Evolutionary conservation across 2,113 vertebrate genomes (phyloP), one percentile per base, ranked within the genome.

Genomic region (Miniopterus natalensis): DNA sequence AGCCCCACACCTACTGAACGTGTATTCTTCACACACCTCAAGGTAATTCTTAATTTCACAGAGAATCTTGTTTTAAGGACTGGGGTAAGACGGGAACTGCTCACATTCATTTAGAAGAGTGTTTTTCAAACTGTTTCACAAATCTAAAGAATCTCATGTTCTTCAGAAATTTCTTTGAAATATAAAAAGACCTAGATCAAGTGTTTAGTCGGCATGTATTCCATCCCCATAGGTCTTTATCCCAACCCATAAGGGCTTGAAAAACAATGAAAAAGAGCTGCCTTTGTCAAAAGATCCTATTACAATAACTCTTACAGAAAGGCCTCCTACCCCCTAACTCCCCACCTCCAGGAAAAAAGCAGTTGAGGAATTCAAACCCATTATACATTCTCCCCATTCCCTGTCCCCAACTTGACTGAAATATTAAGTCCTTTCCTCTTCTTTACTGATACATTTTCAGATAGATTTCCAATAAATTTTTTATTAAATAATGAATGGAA

Each of bases 241-340:
- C 49, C 40, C 59, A 89, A 78, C 74, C 45, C 86, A 31, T n/a
- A 40, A 61, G n/a, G 45, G 55, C 29, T 63, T 53, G 78, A 51
- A 47, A 95, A 83, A 95, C 92, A 94, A 94, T 73, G 11, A 65
- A 73, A 94, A 96, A 94, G 65, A n/a, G 31, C 90, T 71, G 53
- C 70, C 75, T 93, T 96, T 95, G 94, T 95, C 36, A 51, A 66
- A 96, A 70, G 61, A 68, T 57, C 14, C 73, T 66, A 42, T 88
- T 63, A 90, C 42, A 90, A 36, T 92, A 78, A 83, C 51, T 42
- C 88, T 90, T 84, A 92, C 70, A 95, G 65, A 88, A 84, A 57
- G 53, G 53, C 63, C 27, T 81, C 47, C 45, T 6, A 27, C 49
- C 20, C 42, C 42, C 12, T 42, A 23, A n/a, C 5, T 8, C 11